phyloP scores from a whole-genome alignment of 2,113 vertebrate species.

The Boulengeromyrus knoepffleri region DNA sequence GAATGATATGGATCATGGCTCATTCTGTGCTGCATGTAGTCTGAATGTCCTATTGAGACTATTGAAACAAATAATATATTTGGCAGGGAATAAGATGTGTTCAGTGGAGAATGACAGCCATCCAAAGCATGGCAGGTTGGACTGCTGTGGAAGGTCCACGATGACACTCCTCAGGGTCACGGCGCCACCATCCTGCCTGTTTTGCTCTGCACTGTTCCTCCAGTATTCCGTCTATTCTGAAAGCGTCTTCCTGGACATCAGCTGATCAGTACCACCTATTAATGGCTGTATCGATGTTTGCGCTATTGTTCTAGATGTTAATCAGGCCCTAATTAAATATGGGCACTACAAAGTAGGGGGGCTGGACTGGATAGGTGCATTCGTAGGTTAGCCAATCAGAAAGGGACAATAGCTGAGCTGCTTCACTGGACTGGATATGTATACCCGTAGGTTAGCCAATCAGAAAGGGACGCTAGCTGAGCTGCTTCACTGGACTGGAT shows the following conservation, averaged over 20 bases:
- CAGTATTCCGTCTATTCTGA: neutral
- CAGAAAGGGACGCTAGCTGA: neutral
- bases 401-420: neutral
- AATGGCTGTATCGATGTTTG: neutral
- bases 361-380: neutral
- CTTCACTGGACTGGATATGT: neutral
- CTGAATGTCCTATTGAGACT: neutral
- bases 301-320: neutral
- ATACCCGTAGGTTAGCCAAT: neutral
- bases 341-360: neutral
- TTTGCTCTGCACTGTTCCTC: neutral
- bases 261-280: neutral
- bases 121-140: neutral
- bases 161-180: neutral
- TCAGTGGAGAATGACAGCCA: neutral
- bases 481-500: no score
- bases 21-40: neutral
- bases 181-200: neutral
- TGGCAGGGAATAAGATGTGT: neutral
- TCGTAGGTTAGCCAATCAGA: neutral
- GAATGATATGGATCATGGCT: neutral
- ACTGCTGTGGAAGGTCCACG: neutral
- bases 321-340: neutral
- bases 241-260: neutral
- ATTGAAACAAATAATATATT: neutral